phyloP scores from a whole-genome alignment of 1,140 invertebrate genomes.

The Berghia stephanieae region DNA sequence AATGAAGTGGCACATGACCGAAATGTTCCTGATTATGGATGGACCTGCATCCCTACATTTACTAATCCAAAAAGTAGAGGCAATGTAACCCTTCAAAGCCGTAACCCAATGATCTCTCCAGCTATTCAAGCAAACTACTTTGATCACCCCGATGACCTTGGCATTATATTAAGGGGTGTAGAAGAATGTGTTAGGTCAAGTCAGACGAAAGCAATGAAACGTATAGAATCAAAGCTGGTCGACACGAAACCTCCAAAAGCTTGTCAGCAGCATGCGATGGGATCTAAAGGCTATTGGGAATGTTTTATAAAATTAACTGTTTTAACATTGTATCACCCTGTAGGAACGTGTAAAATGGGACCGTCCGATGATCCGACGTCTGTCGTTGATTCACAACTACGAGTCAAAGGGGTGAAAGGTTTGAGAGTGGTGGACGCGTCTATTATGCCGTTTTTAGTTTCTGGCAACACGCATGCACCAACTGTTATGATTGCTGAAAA shows the following conservation, averaged over 20 bases:
- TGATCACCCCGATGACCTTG: constrained; percentile 49
- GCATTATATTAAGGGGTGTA: constrained; percentile 49
- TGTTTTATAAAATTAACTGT: constrained; percentile 45
- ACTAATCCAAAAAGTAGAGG: constrained; percentile 56
- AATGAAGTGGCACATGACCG: too few relatives aligned
- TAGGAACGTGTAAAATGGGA: constrained; percentile 91
- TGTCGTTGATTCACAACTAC: constrained; percentile 66
- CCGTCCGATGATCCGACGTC: constrained; percentile 68
- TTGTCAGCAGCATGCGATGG: constrained; percentile 38
- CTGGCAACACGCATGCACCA: constrained; percentile 70
- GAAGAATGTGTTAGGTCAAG: neutral
- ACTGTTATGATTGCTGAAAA: constrained; percentile 71
- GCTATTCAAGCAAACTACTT: constrained; percentile 80
- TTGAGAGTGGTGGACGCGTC: constrained; percentile 70
- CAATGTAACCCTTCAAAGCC: constrained; percentile 59
- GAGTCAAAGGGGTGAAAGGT: constrained; percentile 64
- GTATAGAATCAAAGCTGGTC: neutral
- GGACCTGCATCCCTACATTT: constrained; percentile 13
- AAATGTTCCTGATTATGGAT: neutral
- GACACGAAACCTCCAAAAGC: neutral
- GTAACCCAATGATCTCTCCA: constrained; percentile 83
- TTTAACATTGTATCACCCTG: constrained; percentile 83
- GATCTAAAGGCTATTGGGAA: constrained; percentile 57
- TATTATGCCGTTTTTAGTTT: constrained; percentile 71
- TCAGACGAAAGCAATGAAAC: neutral